phyloP scores from a whole-genome alignment of 2,888 invertebrate genomes.

The Petrolisthes manimaculis region DNA sequence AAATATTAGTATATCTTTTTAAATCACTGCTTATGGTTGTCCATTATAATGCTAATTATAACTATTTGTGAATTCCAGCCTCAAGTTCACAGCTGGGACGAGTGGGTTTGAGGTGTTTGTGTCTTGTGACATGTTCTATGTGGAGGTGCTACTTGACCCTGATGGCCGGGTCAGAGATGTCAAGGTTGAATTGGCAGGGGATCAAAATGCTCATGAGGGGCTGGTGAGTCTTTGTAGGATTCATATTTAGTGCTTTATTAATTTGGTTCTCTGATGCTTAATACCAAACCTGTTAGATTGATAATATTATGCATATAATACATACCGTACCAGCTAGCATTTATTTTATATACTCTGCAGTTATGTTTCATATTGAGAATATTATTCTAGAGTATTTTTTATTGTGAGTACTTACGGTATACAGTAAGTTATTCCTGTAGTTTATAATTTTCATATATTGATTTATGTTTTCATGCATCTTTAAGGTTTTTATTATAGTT shows the following conservation, averaged over 20 bases:
- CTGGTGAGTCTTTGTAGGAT: conserved; percentile 48
- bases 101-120: conserved; percentile 87
- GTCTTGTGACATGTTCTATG: conserved; percentile 95
- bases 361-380: too few relatives aligned
- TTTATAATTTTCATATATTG: neutral
- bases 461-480: neutral
- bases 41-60: neutral
- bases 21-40: neutral
- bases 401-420: neutral
- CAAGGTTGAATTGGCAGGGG: conserved; percentile 78
- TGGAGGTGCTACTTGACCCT: conserved; percentile 89
- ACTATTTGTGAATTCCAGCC: conserved; percentile 71
- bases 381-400: neutral
- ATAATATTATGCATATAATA: too few relatives aligned
- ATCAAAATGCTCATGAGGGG: conserved; percentile 55
- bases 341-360: too few relatives aligned
- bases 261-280: too few relatives aligned
- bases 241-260: neutral
- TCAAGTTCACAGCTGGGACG: conserved; percentile 88
- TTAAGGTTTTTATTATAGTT: neutral
- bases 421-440: neutral
- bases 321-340: too few relatives aligned
- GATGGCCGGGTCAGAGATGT: conserved; percentile 90
- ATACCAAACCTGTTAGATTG: too few relatives aligned
- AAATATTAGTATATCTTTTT: neutral